These are phyloP conservation scores for Allacma fusca DNA, from an alignment of 2,888 invertebrate genomes.

Conservation along the genomic window DNA sequence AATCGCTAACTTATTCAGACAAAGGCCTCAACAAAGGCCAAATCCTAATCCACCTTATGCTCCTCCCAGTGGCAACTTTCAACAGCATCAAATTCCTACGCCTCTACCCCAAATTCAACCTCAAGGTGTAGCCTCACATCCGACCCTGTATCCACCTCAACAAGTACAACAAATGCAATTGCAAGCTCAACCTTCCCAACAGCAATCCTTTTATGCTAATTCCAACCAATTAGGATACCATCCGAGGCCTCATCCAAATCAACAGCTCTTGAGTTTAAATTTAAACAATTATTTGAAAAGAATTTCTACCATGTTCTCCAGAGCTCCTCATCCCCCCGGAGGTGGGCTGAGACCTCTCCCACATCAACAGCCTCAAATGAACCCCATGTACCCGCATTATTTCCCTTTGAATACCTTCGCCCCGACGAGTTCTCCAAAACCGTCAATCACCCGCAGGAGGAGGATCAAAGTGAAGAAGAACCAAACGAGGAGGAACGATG, in stretches of 20 bases:
- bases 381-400: slow-evolving; percentile 54
- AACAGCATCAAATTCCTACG: slow-evolving; percentile 31
- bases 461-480: slow-evolving; percentile 43
- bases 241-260: slow-evolving; percentile 39
- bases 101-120: slow-evolving; percentile 36
- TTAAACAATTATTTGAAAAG: slow-evolving; percentile 56
- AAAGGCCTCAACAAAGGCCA: slow-evolving; percentile 35
- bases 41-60: slow-evolving; percentile 30
- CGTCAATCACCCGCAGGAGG: slow-evolving; percentile 29
- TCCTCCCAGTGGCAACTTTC: slow-evolving; percentile 19
- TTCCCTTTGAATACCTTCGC: slow-evolving; percentile 56
- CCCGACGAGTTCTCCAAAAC: slow-evolving; percentile 49
- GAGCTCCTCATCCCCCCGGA: slow-evolving; percentile 45
- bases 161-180: too few species aligned
- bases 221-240: slow-evolving; percentile 30
- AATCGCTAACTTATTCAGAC: slow-evolving; percentile 52
- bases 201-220: slow-evolving; percentile 25
- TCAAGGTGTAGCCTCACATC: background rate
- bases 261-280: slow-evolving; percentile 18
- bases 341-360: background rate
- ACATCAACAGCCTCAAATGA: slow-evolving; percentile 41
- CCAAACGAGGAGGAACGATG: slow-evolving; percentile 38
- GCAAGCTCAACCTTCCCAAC: slow-evolving; percentile 28
- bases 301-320: slow-evolving; percentile 57
- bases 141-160: slow-evolving; percentile 25